Evolutionary conservation across 2,797 vertebrate genomes (phyloP).

Genomic region (Neostethus bicornis): DNA sequence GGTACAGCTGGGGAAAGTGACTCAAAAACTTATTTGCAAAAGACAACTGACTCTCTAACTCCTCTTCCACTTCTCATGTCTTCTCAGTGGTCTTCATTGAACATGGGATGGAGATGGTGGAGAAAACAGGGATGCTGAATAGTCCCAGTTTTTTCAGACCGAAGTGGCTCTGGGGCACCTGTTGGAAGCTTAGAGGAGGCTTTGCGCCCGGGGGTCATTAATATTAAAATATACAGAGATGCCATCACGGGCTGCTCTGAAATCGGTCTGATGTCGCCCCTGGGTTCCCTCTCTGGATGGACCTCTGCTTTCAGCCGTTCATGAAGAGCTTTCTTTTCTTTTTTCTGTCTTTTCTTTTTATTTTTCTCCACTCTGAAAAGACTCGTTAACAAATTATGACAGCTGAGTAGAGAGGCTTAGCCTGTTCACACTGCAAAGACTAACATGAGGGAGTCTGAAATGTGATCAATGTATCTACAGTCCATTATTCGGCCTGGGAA

Average conservation of each 20-base stretch:
- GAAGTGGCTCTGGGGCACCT: conserved; percentile 73
- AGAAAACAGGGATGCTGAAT: conserved; percentile 56
- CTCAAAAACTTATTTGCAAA: conserved; percentile 81
- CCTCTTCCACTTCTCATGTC: conserved; percentile 56
- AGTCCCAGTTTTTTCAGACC: conserved; percentile 64
- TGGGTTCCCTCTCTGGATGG: conserved; percentile 78
- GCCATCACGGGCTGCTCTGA: conserved; percentile 86
- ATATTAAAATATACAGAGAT: conserved; percentile 89
- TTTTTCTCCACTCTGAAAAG: conserved; percentile 78
- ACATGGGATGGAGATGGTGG: conserved; percentile 26
- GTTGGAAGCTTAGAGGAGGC: conserved; percentile 77
- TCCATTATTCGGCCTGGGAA: conserved; percentile 53
- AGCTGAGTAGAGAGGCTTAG: conserved; percentile 82
- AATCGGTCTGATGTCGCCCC: conserved; percentile 86
- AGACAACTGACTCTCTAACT: conserved; percentile 76
- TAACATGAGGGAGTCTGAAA: conserved; percentile 71
- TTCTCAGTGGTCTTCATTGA: conserved; percentile 57
- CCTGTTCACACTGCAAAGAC: conserved; percentile 79
- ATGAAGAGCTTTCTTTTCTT: conserved; percentile 78
- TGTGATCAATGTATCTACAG: conserved; percentile 65
- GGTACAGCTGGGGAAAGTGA: conserved; percentile 94
- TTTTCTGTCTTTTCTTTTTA: conserved; percentile 72
- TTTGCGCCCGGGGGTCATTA: conserved; percentile 80
- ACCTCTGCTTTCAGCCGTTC: conserved; percentile 81
- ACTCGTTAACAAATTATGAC: conserved; percentile 88